Base-by-base conservation (phyloP, 2,888 invertebrate genomes). In the Latrodectus hesperus region DNA sequence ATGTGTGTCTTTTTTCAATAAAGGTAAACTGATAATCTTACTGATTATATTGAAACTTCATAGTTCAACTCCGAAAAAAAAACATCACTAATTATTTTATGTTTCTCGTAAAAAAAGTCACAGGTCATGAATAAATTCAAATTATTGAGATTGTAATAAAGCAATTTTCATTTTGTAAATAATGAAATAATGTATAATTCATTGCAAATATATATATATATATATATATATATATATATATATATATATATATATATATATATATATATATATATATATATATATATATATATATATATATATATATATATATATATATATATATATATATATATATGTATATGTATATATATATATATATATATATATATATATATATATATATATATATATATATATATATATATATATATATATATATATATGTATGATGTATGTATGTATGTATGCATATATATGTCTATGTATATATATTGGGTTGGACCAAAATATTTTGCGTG, bases 191-290 rank as follows among this genome's bases (percentile, higher is more conserved):
- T 26, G 16, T 22, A 53, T 71, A 71, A 16, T 55, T 26, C 52
- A 77, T 12, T 49, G 67, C 12, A 67, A n/a, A 17, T 53, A 74
- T 74, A 60, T 55, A 60, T 12, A 26, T 74, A 55, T 60, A 60
- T 74, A 55, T 74, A 74, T 74, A 60, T 55, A 55, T 74, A 74
- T 74, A 74, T 74, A 55, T 74, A 74, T 74, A 60, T 74, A 60
- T 60, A 26, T 60, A 60, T 74, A 74, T 74, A 74, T 74, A 60
- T 26, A 74, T 74, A 11, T 26, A 74, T 74, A 74, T 60, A 74
- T 74, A 26, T 26, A 55, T 60, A 22, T 17, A 60, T 60, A 26
- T 60, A 60, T 74, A 74, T 74, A 74, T 74, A 74, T 26, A 74
- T 74, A 60, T 26, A 74, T 60, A 74, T 60, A 74, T 74, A 60